Evolutionary conservation across 2,888 invertebrate genomes (phyloP).

Genomic region (Tenthredo mesomela): DNA sequence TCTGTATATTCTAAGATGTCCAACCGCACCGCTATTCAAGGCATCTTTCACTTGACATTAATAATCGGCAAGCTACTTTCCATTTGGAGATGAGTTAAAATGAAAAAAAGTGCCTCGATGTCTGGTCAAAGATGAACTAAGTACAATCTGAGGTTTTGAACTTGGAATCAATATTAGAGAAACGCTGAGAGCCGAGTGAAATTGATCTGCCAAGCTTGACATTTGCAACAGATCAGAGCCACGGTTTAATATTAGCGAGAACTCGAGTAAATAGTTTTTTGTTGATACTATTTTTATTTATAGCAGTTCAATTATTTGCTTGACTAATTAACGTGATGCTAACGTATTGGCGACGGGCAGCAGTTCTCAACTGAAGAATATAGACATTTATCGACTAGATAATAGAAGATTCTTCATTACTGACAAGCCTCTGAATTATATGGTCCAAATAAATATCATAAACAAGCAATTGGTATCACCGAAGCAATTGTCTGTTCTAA

Average conservation of each 20-base stretch:
- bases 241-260: neutral
- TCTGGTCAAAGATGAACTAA: neutral
- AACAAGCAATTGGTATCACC: neutral
- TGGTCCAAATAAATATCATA: neutral
- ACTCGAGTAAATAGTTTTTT: neutral
- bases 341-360: constrained; percentile 54
- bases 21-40: constrained; percentile 21
- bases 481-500: neutral
- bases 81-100: neutral
- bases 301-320: constrained; percentile 61
- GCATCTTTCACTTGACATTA: constrained; percentile 50
- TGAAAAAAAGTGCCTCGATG: neutral
- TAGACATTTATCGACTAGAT: neutral
- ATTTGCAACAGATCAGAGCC: constrained; percentile 10
- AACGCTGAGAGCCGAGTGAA: neutral
- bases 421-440: neutral
- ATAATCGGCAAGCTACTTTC: constrained; percentile 5
- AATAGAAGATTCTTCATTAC: neutral
- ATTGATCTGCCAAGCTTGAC: neutral
- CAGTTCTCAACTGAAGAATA: constrained; percentile 24
- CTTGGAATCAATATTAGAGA: constrained; percentile 48
- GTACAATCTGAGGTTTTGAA: constrained; percentile 4
- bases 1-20: constrained; percentile 56
- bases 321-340: constrained; percentile 61
- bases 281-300: constrained; percentile 62